A percentile compares a stretch with the other conserved stretches of the same genome.
These are phyloP conservation scores for Apamea monoglypha DNA, from an alignment of 2,888 invertebrate genomes.

Conservation along the genomic window DNA sequence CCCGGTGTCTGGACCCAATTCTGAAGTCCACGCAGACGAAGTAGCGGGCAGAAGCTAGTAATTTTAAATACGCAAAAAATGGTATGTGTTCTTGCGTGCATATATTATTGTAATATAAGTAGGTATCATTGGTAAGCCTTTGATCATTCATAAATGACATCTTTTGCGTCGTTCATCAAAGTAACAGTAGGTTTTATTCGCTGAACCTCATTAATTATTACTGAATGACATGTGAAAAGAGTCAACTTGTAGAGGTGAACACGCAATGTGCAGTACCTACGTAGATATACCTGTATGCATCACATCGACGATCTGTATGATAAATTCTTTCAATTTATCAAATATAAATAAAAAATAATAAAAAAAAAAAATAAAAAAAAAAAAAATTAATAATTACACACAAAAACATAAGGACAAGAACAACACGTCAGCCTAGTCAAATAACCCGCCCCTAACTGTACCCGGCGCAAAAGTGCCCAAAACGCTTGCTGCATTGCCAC, in stretches of 20 bases:
- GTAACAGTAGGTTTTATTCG: slow-evolving; percentile 16
- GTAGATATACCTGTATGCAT: neutral
- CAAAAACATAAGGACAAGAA: no score
- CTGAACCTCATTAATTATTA: slow-evolving; percentile 24
- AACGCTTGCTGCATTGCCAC: no score
- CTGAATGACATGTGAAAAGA: slow-evolving; percentile 38
- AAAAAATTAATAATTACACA: no score
- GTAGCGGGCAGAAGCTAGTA: neutral
- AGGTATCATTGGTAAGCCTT: neutral
- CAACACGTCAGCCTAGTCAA: no score
- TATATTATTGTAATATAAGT: neutral
- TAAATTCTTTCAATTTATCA: neutral
- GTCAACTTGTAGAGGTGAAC: slow-evolving; percentile 22
- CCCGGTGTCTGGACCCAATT: no score
- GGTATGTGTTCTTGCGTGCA: neutral
- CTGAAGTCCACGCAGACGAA: no score
- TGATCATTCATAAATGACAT: neutral
- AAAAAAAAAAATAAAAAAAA: no score
- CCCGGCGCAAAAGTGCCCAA: no score
- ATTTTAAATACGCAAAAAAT: neutral
- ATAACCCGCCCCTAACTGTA: no score
- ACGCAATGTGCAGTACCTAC: slow-evolving; percentile 29
- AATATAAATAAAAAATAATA: no score
- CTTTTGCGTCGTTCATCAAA: slow-evolving; percentile 10
- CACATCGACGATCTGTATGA: neutral